A percentile compares a stretch with the other conserved stretches of the same genome.
These are phyloP conservation scores for Oreochromis spilurus DNA, from an alignment of 2,113 vertebrate species.

Conservation along the genomic window DNA sequence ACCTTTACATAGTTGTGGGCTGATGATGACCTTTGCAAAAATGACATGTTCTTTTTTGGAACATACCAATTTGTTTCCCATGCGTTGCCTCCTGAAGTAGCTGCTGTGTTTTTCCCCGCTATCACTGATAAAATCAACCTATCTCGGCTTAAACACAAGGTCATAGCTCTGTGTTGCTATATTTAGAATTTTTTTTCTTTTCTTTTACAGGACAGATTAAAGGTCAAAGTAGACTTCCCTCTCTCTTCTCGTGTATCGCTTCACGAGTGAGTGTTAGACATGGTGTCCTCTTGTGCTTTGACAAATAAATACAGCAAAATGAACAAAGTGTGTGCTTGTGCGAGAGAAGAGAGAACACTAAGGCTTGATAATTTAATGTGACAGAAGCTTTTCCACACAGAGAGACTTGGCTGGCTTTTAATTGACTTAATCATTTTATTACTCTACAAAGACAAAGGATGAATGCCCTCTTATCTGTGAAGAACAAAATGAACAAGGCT, in stretches of 20 bases:
- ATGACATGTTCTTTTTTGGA: background rate
- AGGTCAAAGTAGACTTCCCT: background rate
- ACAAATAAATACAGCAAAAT: background rate
- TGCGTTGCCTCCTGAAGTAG: background rate
- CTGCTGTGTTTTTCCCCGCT: background rate
- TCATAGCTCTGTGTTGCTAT: background rate
- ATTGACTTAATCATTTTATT: slow-evolving; percentile 65
- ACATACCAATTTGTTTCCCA: background rate
- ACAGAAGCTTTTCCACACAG: slow-evolving; percentile 29
- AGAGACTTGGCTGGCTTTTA: slow-evolving; percentile 50
- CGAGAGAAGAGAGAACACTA: background rate
- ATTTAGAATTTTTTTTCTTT: background rate
- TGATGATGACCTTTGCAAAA: slow-evolving; percentile 18
- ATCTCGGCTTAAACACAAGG: background rate
- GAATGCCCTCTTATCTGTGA: slow-evolving; percentile 60
- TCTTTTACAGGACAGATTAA: background rate
- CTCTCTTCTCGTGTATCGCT: background rate
- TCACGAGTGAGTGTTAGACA: slow-evolving; percentile 11
- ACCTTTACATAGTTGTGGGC: background rate
- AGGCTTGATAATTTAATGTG: slow-evolving; percentile 30
- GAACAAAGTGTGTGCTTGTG: background rate
- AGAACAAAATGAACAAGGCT: slow-evolving; percentile 47
- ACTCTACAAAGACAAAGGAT: slow-evolving; percentile 62
- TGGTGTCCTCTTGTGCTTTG: background rate
- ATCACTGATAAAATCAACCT: background rate